Evolutionary conservation across 2,113 vertebrate species (phyloP).

Genomic region (Carlito syrichta): DNA sequence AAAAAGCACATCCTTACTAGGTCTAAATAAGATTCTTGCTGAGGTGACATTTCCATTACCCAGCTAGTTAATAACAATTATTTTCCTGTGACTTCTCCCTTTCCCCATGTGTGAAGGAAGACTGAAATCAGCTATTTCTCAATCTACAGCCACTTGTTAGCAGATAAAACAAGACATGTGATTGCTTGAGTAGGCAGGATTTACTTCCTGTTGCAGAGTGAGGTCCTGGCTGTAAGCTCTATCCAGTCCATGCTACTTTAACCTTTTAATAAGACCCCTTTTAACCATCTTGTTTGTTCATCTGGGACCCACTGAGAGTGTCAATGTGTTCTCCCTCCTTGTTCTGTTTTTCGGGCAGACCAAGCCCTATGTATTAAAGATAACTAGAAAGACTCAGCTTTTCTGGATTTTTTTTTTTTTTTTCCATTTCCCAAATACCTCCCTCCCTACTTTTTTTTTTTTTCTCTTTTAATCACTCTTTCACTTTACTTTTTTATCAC

Average conservation of each 20-base stretch:
- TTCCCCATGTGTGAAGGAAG: conserved; percentile 4
- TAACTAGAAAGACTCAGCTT: not conserved
- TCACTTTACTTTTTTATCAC: not conserved
- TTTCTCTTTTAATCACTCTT: not conserved
- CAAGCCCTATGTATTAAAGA: not conserved
- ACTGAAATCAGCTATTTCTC: conserved; percentile 55
- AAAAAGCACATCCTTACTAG: not conserved
- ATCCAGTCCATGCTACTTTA: not conserved
- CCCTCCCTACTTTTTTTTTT: not conserved
- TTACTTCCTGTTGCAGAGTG: conserved; percentile 29
- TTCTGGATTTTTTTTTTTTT: not conserved
- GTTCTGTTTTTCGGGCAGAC: not conserved
- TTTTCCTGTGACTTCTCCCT: not conserved
- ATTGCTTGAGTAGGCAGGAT: not conserved
- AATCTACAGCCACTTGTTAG: not conserved
- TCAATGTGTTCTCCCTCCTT: not conserved
- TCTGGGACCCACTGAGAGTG: not conserved
- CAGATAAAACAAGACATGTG: conserved; percentile 45
- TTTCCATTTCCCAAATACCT: not conserved
- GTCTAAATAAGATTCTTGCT: not conserved
- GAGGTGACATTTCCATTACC: not conserved
- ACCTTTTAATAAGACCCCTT: not conserved
- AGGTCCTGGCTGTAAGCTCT: not conserved
- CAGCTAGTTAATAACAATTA: not conserved
- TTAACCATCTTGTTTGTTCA: not conserved